phyloP scores from a whole-genome alignment of 2,888 invertebrate genomes.

The Scaeva pyrastri region DNA sequence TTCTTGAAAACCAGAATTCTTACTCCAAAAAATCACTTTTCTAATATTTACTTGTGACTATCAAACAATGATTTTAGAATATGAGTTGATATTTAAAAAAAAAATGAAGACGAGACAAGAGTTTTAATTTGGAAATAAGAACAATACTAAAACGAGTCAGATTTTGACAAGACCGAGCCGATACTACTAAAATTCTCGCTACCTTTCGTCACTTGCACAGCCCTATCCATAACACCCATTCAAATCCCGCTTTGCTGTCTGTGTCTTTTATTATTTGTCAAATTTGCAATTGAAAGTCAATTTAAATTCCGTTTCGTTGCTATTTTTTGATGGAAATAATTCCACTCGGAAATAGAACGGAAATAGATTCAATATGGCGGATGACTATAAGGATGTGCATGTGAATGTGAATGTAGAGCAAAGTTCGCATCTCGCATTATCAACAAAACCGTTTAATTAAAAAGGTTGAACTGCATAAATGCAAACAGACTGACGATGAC shows the following conservation, averaged over 20 bases:
- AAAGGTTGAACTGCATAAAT: background rate
- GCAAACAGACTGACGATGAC: background rate
- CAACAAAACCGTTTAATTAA: slow-evolving; percentile 20
- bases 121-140: too few species aligned
- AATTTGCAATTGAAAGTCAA: slow-evolving; percentile 32
- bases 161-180: too few species aligned
- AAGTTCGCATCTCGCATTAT: slow-evolving; percentile 16
- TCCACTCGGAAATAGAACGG: slow-evolving; percentile 24
- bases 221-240: background rate
- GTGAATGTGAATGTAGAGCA: background rate
- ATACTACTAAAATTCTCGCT: too few species aligned
- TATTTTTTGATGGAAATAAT: slow-evolving; percentile 22
- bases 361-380: slow-evolving; percentile 26
- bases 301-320: slow-evolving; percentile 24
- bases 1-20: too few species aligned
- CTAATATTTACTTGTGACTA: too few species aligned
- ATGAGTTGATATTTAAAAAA: too few species aligned
- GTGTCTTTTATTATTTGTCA: slow-evolving; percentile 31
- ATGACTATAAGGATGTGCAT: background rate
- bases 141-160: too few species aligned
- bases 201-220: too few species aligned
- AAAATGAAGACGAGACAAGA: too few species aligned
- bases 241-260: background rate
- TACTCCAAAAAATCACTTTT: too few species aligned
- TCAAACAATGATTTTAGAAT: too few species aligned